Percentiles rank a stretch among this genome's conserved stretches.
These are phyloP conservation scores for Lasaia peninsularis DNA, from an alignment of 1,140 invertebrate genomes.

Conservation along the genomic window DNA sequence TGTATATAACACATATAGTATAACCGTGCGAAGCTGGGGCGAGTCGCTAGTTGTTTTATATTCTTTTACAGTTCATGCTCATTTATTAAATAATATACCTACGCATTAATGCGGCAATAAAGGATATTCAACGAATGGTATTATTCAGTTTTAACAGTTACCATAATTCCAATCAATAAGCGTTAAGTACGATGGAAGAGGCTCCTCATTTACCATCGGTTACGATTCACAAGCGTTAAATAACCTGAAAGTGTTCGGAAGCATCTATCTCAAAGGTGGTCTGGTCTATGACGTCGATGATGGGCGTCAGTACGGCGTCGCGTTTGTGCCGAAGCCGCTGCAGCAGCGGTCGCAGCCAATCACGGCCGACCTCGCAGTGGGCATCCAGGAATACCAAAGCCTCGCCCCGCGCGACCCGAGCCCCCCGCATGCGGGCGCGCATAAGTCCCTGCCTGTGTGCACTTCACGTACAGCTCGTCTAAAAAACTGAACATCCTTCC, in stretches of 20 bases:
- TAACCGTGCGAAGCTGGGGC: too few species aligned
- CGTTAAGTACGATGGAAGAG: too few species aligned
- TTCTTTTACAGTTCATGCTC: too few species aligned
- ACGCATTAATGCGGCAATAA: too few species aligned
- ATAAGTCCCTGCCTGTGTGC: slow-evolving; percentile 86
- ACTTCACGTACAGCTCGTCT: background rate
- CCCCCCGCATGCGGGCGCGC: slow-evolving; percentile 89
- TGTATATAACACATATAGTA: too few species aligned
- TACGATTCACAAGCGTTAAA: background rate
- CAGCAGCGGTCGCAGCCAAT: slow-evolving; percentile 93
- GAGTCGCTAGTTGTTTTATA: too few species aligned
- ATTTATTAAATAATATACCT: too few species aligned
- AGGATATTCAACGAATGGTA: too few species aligned
- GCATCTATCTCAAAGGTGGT: slow-evolving; percentile 88
- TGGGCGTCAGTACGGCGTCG: slow-evolving; percentile 90
- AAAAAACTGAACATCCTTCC: background rate
- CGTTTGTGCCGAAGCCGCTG: slow-evolving; percentile 88
- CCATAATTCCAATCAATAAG: too few species aligned
- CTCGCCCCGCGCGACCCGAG: slow-evolving; percentile 86
- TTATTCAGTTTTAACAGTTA: too few species aligned
- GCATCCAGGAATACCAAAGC: slow-evolving; percentile 96
- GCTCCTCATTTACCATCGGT: background rate
- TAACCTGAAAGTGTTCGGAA: slow-evolving; percentile 78
- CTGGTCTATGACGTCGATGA: slow-evolving; percentile 95
- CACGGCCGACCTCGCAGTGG: slow-evolving; percentile 92